Evolutionary conservation across 2,113 vertebrate species (phyloP).

Genomic region (Merops nubicus): DNA sequence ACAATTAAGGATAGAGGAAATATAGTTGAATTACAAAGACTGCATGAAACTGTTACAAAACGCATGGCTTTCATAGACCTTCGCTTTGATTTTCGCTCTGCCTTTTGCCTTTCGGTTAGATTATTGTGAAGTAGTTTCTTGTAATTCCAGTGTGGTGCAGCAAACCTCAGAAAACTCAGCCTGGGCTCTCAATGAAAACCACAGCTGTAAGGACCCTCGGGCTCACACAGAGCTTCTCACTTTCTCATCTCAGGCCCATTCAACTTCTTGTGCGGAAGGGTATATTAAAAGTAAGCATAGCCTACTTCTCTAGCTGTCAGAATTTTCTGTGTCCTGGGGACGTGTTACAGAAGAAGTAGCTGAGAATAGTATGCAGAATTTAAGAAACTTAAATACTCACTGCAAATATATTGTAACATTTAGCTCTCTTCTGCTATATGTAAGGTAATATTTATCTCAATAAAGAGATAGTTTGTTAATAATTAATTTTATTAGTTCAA

Average conservation of each 20-base stretch:
- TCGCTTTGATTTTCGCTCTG: neutral
- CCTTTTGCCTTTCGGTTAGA: neutral
- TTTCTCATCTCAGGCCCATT: neutral
- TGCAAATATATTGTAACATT: neutral
- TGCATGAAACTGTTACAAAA: neutral
- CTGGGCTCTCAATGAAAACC: neutral
- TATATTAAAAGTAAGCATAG: neutral
- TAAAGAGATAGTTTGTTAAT: neutral
- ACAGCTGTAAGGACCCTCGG: neutral
- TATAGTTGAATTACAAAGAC: neutral
- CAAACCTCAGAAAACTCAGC: conserved; percentile 17
- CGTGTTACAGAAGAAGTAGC: neutral
- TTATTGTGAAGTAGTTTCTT: neutral
- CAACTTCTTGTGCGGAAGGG: neutral
- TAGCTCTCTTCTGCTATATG: neutral
- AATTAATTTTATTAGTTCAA: neutral
- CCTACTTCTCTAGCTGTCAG: neutral
- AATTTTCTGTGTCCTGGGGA: neutral
- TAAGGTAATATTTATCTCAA: neutral
- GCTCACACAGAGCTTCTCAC: neutral
- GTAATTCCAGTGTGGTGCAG: neutral
- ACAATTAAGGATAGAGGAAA: neutral
- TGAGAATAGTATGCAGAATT: neutral
- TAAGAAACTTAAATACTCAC: neutral
- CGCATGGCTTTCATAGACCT: neutral